phyloP scores from a whole-genome alignment of 2,797 vertebrate genomes.

The Heliangelus exortis region DNA sequence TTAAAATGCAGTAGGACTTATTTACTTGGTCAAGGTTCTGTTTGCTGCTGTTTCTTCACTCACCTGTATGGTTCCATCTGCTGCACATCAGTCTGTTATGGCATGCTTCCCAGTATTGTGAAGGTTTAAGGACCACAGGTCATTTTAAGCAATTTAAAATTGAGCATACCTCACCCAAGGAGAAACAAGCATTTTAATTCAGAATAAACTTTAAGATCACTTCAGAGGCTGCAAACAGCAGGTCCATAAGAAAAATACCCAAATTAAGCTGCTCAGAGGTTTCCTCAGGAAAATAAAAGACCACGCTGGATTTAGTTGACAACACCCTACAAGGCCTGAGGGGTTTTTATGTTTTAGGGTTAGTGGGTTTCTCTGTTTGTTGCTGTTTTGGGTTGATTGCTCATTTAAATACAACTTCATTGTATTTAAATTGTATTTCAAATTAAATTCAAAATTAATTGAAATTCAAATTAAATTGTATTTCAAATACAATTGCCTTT shows the following conservation, averaged over 20 bases:
- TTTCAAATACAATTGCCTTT: too few species aligned
- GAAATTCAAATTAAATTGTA: too few species aligned
- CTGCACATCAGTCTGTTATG: neutral
- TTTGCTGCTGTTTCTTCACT: neutral
- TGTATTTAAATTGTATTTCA: too few species aligned
- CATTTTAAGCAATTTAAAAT: neutral
- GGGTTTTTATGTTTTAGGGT: neutral
- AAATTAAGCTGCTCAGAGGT: neutral
- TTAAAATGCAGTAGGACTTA: neutral
- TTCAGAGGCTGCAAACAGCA: neutral
- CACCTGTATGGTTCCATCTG: fast-evolving
- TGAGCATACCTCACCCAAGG: neutral
- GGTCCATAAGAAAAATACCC: neutral
- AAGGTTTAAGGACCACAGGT: neutral
- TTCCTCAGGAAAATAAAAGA: neutral
- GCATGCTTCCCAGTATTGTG: fast-evolving
- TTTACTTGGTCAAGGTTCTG: neutral
- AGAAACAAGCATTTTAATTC: neutral
- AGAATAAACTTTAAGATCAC: neutral
- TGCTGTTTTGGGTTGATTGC: neutral
- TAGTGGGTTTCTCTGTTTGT: neutral
- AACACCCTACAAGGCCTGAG: neutral
- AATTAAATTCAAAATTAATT: too few species aligned
- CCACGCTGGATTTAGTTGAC: neutral
- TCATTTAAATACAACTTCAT: too few species aligned